phyloP scores from a whole-genome alignment of 2,113 vertebrate genomes.

The Corvus moneduloides region DNA sequence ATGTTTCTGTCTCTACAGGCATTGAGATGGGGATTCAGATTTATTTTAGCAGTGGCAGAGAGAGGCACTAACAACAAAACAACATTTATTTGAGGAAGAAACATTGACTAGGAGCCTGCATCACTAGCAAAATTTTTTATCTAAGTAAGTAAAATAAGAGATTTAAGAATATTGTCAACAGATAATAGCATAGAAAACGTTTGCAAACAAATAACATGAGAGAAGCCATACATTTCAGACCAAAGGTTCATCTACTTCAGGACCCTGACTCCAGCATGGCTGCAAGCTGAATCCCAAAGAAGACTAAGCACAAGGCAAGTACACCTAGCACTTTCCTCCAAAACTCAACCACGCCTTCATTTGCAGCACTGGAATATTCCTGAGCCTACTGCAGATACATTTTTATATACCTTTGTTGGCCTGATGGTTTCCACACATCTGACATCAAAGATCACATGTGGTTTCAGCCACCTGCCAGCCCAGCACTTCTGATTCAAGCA shows the following conservation, averaged over 20 bases:
- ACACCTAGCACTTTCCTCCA: background rate
- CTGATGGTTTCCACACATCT: background rate
- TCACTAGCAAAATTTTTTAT: constrained; percentile 25
- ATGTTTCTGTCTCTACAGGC: constrained; percentile 64
- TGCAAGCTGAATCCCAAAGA: background rate
- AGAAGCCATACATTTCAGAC: background rate
- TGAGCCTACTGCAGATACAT: background rate
- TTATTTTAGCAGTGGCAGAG: constrained; percentile 50
- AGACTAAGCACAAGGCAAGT: background rate
- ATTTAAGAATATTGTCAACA: background rate
- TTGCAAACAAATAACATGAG: background rate
- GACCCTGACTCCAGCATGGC: background rate
- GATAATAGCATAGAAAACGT: background rate
- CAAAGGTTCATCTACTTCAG: background rate
- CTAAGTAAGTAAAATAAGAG: background rate
- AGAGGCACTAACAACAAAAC: constrained; percentile 48
- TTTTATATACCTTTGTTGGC: background rate
- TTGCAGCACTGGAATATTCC: background rate
- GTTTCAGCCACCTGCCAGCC: background rate
- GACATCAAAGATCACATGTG: background rate
- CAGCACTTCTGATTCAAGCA: background rate
- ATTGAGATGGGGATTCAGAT: constrained; percentile 62
- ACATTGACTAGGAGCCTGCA: constrained; percentile 31
- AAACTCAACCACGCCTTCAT: background rate
- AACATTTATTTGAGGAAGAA: constrained; percentile 26